Conservation (phyloP, 2,888 invertebrate genomes). For the Cabera pusaria region DNA sequence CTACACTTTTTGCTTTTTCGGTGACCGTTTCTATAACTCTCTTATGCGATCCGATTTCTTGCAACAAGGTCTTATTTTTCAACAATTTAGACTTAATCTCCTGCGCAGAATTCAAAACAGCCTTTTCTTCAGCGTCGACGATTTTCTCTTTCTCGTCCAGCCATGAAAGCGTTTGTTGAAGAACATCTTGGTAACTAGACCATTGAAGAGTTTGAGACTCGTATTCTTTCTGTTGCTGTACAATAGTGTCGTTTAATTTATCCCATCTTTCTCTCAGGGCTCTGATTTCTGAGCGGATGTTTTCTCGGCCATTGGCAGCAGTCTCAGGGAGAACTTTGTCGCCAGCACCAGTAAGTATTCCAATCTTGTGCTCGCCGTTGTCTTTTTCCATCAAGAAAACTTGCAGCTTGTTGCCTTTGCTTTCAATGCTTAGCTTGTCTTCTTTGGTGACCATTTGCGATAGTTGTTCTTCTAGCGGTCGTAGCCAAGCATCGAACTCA, state of each 20-base stretch:
- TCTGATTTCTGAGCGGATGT: conserved; percentile 92
- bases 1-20: conserved; percentile 91
- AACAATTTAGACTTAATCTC: conserved; percentile 92
- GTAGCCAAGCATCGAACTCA: conserved; percentile 90
- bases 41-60: conserved; percentile 96
- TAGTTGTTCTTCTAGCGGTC: conserved; percentile 87
- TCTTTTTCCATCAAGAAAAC: conserved; percentile 91
- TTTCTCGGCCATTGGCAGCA: conserved; percentile 94
- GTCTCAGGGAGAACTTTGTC: conserved; percentile 97
- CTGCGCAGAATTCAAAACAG: conserved; percentile 90
- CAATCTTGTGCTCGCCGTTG: conserved; percentile 91
- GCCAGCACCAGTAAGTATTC: conserved; percentile 88
- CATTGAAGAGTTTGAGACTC: conserved; percentile 93
- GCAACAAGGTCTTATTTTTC: conserved; percentile 93
- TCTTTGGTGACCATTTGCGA: conserved; percentile 86
- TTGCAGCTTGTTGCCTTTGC: conserved; percentile 87
- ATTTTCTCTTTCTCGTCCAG: conserved; percentile 92
- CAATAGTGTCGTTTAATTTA: conserved; percentile 90
- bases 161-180: conserved; percentile 93
- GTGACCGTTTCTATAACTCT: conserved; percentile 94
- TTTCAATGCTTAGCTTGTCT: conserved; percentile 86
- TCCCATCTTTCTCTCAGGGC: conserved; percentile 94
- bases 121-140: conserved; percentile 87
- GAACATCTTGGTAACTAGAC: conserved; percentile 92
- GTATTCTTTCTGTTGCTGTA: conserved; percentile 92